Percentiles rank a stretch among this genome's conserved stretches.
These are phyloP conservation scores for Vidua chalybeata DNA, from an alignment of 2,113 vertebrate species.

Conservation along the genomic window DNA sequence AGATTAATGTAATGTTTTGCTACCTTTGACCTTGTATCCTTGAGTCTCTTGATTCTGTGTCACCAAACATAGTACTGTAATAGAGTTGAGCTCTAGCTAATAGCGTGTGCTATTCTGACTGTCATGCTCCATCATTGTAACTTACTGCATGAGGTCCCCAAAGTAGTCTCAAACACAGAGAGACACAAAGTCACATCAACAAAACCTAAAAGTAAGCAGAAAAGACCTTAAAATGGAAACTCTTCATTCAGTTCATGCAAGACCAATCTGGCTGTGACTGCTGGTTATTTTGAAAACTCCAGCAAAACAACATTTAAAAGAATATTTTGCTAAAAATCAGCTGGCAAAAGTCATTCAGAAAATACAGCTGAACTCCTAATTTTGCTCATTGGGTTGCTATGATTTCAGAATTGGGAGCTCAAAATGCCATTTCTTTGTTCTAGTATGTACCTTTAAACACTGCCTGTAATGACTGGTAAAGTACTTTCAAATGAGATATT, in stretches of 20 bases:
- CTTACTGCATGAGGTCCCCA: constrained; percentile 83
- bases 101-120: constrained; percentile 88
- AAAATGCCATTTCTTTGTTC: neutral
- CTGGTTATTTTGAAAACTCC: constrained; percentile 22
- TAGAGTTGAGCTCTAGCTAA: constrained; percentile 87
- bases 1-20: constrained; percentile 91
- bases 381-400: neutral
- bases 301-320: neutral
- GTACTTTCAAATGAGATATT: neutral
- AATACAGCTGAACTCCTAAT: neutral
- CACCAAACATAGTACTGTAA: constrained; percentile 84
- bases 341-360: neutral
- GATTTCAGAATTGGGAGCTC: neutral
- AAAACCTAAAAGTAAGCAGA: constrained; percentile 73
- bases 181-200: constrained; percentile 65
- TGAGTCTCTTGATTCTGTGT: constrained; percentile 87
- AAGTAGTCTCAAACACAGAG: constrained; percentile 76
- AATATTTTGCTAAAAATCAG: neutral
- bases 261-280: constrained; percentile 31
- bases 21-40: constrained; percentile 89
- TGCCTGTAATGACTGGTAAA: neutral
- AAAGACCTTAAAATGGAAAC: constrained; percentile 72
- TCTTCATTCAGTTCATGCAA: constrained; percentile 61
- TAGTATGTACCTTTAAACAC: neutral
- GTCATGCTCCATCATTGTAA: constrained; percentile 90